Percentiles rank a stretch among this genome's conserved stretches.
phyloP scores from a whole-genome alignment of 37 sponge, comb jelly and placozoan genomes.

The Lycopodina hypogea region DNA sequence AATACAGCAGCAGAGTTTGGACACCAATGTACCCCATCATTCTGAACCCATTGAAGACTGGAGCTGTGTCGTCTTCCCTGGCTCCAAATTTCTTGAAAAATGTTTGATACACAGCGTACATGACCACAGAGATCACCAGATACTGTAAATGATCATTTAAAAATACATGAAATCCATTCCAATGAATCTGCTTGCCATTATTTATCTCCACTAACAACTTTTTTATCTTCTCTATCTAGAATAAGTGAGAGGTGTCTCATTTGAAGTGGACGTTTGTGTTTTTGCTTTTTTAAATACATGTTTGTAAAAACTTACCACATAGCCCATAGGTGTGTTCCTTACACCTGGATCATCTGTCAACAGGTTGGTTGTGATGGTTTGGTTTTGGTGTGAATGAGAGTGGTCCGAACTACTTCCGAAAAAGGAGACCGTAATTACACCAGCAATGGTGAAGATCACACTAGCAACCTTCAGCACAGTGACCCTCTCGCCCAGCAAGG shows the following conservation, averaged over 20 bases:
- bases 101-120: slow-evolving; percentile 49
- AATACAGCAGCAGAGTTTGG: slow-evolving; percentile 55
- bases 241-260: no score
- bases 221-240: no score
- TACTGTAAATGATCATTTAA: background rate
- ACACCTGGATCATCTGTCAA: background rate
- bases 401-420: background rate
- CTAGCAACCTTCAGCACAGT: slow-evolving; percentile 66
- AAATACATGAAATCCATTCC: background rate
- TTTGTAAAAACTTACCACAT: slow-evolving; percentile 14
- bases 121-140: background rate
- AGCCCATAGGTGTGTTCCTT: slow-evolving; percentile 24
- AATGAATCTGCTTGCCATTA: background rate
- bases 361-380: background rate
- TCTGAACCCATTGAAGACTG: slow-evolving; percentile 53
- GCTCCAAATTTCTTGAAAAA: slow-evolving; percentile 57
- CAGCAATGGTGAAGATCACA: slow-evolving; percentile 3
- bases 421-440: slow-evolving; percentile 25
- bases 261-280: background rate
- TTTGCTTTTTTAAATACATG: background rate
- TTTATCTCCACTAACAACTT: background rate
- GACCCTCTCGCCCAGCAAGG: slow-evolving; percentile 71
- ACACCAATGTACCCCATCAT: slow-evolving; percentile 74
- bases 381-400: background rate
- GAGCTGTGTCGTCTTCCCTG: slow-evolving; percentile 56